Evolutionary conservation across 1,140 invertebrate genomes (phyloP), one percentile per base, ranked within the genome.

Genomic region (Acromyrmex heyeri): DNA sequence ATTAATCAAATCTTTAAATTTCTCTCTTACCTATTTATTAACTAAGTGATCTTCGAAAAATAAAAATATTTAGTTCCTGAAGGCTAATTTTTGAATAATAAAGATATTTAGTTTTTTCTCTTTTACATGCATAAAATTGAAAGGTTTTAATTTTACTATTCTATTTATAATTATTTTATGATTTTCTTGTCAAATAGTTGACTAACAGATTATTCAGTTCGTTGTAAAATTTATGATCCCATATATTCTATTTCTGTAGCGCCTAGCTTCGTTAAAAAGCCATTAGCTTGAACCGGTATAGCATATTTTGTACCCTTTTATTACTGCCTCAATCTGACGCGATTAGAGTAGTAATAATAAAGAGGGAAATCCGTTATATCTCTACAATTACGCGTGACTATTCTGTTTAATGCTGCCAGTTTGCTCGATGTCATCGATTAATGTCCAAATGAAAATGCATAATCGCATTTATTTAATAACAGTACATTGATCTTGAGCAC

Each of bases 401-500:
- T 18, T 44, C 24, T 12, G 57, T 57, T 70, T 61, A 72, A 12
- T 21, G 76, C 12, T 24, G 12, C 62, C 72, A 76, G 61, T 70
- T 64, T 50, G 53, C 69, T 21, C 27, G 76, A 16, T 30, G 87
- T 73, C 86, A 86, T 89, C 82, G 88, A 86, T 89, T 88, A 81
- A 38, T 57, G 55, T 55, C 73, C 18, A 59, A 72, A 78, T 59
- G 86, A 38, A 64, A 53, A 62, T 34, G 53, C 69, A 69, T 86
- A 90, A 90, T 88, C 83, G 65, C 50, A 65, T 88, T 78, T 90
- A 90, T 88, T 88, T 88, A 90, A 88, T 75, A 67, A 69, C 44
- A 30, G 21, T 10, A 7, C 48, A 6, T 30, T 57, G 69, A 62
- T 70, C 73, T 30, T 38, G 24, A 34, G 44, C 34, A 21, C 57